Base-by-base conservation (phyloP, 2,113 vertebrate species). In the Marmota monax region DNA sequence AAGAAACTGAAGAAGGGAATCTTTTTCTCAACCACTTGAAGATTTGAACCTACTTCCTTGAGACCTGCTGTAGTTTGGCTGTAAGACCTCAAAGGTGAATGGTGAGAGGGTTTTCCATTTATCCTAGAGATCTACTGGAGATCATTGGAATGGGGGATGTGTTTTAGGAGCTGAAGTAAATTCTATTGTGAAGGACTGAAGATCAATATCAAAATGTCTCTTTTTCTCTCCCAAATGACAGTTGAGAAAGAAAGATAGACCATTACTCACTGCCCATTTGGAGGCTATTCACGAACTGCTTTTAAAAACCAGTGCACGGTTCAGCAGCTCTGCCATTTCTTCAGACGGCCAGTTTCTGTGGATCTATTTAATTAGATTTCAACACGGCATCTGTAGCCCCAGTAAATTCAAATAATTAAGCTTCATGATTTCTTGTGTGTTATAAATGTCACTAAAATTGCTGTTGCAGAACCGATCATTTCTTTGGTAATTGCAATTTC, bases 341-440 rank as follows among this genome's bases (percentile, higher is more conserved):
- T 92, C 97, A 96, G 96, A 94, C 76, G 97, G 94, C 97, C 98
- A 97, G 94, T 98, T 95, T 94, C 85, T 22, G 92, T 97, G 97
- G 96, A 96, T 97, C 97, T 98, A 18, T 98, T 98, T 98, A 98
- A 98, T 98, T 98, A 98, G 97, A 97, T 98, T 98, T 98, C 96
- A 92, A 88, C 78, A 90, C 9, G 74, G 97, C 96, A 95, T 98
- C 97, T 98, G 97, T 98, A 98, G 97, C 97, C 95, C 91, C 95
- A 97, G 80, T 98, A 98, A 98, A 98, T 96, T 97, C 98, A 98
- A 98, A 98, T 98, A 98, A 98, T 98, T 98, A 98, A 98, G 98
- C 90, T 87, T 96, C 95, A 97, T 98, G 98, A 98, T 98, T 99
- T 98, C 98, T 97, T 98, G 82, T 98, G 85, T 98, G 93, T 98